A percentile compares a stretch with the other conserved stretches of the same genome.
These are phyloP conservation scores for Drosophila takahashii DNA, from an alignment of 1,140 invertebrate genomes.

Conservation along the genomic window DNA sequence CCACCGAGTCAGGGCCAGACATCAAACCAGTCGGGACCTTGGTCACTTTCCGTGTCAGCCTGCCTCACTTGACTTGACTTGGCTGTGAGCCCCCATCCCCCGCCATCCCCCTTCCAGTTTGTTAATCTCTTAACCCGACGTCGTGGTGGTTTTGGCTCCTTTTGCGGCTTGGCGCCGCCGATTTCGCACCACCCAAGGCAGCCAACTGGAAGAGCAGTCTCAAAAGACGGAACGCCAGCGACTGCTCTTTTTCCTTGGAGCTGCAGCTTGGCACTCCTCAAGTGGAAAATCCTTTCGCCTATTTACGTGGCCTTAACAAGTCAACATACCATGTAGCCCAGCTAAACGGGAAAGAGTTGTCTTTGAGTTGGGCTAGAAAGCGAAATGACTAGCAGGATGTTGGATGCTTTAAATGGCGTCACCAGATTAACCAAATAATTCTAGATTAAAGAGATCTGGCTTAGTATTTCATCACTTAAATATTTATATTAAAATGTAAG, in stretches of 20 bases:
- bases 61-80: conserved; percentile 42
- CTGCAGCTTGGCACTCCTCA: conserved; percentile 71
- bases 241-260: conserved; percentile 26
- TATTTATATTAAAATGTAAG: too few species aligned
- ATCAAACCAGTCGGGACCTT: conserved; percentile 35
- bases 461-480: background rate
- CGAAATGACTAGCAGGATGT: conserved; percentile 4
- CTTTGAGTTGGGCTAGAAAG: conserved; percentile 40
- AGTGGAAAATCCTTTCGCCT: conserved; percentile 81
- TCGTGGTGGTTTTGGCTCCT: conserved; percentile 59
- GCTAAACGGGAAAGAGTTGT: conserved; percentile 2
- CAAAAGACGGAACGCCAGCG: conserved; percentile 22
- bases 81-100: background rate
- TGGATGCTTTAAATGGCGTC: conserved; percentile 10
- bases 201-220: conserved; percentile 67
- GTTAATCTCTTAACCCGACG: conserved; percentile 77
- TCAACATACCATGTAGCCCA: conserved; percentile 51
- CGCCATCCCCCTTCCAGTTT: conserved; percentile 11
- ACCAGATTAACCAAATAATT: conserved; percentile 7
- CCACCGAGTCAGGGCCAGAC: conserved; percentile 40
- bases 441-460: background rate
- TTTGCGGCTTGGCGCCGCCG: conserved; percentile 74
- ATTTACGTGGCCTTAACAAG: conserved; percentile 80
- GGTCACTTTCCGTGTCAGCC: conserved; percentile 60
- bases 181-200: conserved; percentile 62